Percentiles rank a stretch among this genome's conserved stretches.
phyloP scores from a whole-genome alignment of 1,140 invertebrate species.

The Bombus terrestris region DNA sequence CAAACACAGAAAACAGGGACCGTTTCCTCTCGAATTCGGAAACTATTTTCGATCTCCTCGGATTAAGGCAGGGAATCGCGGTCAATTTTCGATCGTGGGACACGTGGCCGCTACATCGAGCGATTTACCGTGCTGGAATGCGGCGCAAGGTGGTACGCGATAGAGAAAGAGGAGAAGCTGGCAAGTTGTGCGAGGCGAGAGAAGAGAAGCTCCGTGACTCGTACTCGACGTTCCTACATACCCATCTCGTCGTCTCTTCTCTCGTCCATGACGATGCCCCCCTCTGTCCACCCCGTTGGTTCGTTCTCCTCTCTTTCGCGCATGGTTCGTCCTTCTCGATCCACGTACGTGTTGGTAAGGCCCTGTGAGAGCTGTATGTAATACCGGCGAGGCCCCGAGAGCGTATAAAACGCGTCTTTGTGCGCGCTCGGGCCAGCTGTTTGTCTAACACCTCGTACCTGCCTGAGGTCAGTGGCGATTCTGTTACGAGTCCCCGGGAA shows the following conservation, averaged over 20 bases:
- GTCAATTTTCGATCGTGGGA: constrained; percentile 54
- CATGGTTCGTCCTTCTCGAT: constrained; percentile 39
- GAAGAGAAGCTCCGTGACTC: constrained; percentile 59
- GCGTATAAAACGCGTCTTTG: constrained; percentile 71
- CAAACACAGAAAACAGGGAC: neutral
- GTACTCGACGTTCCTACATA: constrained; percentile 62
- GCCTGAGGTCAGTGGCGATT: constrained; percentile 70
- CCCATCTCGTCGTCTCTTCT: constrained; percentile 58
- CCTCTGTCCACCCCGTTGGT: constrained; percentile 1
- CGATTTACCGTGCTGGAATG: constrained; percentile 62
- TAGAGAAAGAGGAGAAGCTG: constrained; percentile 57
- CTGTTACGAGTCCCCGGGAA: constrained; percentile 68
- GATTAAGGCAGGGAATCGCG: too few relatives aligned
- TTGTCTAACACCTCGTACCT: constrained; percentile 72
- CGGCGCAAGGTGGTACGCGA: constrained; percentile 66
- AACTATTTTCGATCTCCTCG: neutral
- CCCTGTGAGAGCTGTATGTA: constrained; percentile 55
- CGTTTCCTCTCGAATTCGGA: neutral
- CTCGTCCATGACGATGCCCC: constrained; percentile 51
- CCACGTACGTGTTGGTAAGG: constrained; percentile 40
- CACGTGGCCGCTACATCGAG: constrained; percentile 50
- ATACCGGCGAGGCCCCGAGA: constrained; percentile 47
- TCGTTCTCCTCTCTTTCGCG: constrained; percentile 39
- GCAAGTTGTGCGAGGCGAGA: constrained; percentile 52
- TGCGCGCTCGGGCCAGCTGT: constrained; percentile 69